Conservation (phyloP, 2,113 vertebrate species). For the Pogona vitticeps region DNA sequence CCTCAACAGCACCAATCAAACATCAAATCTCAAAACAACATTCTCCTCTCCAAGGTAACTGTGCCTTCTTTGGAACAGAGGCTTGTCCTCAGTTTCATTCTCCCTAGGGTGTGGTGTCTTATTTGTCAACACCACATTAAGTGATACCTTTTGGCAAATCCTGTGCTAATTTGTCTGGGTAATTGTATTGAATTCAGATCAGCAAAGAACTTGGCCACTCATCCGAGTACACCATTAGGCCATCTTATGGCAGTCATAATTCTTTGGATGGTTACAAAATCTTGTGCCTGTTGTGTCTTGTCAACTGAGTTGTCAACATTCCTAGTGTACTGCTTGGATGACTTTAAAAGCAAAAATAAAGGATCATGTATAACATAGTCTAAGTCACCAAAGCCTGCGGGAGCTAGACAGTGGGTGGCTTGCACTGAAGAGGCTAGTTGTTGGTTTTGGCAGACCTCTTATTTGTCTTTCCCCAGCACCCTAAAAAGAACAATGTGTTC, state of each 20-base stretch:
- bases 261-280: constrained; percentile 20
- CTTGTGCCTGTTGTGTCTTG: constrained; percentile 31
- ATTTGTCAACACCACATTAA: neutral
- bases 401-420: constrained; percentile 33
- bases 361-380: constrained; percentile 46
- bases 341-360: constrained; percentile 51
- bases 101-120: neutral
- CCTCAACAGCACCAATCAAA: neutral
- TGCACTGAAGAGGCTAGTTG: constrained; percentile 40
- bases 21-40: neutral
- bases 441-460: constrained; percentile 44
- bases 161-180: constrained; percentile 29
- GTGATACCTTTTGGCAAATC: constrained; percentile 27
- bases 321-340: constrained; percentile 35
- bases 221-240: neutral
- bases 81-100: neutral
- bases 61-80: neutral
- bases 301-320: constrained; percentile 48
- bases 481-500: neutral
- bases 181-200: constrained; percentile 6
- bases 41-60: no score
- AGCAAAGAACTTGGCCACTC: constrained; percentile 45
- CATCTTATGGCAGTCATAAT: neutral
- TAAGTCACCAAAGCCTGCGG: constrained; percentile 15
- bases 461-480: neutral